Evolutionary conservation across 30 jellyfish, hydroid and myxozoan species (phyloP), one percentile per base, ranked within the genome.

Genomic region (Nemopilema nomurai): DNA sequence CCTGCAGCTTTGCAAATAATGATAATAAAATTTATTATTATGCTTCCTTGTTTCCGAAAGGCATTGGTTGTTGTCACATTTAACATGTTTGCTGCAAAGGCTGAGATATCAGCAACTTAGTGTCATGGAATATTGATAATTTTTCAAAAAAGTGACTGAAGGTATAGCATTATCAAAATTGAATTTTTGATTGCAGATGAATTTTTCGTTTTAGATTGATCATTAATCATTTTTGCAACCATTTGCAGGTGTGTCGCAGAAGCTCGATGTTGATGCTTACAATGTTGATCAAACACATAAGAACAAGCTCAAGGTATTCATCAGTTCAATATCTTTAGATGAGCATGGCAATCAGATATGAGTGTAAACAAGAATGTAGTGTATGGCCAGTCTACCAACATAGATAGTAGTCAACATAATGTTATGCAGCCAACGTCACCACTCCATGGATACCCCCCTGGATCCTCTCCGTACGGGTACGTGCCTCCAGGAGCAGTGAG

Each of bases 341-440:
- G 62, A 83, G 91, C 91, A 83, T 83, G 91, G 91, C 91, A 62
- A 70, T 62, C 80, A 23, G 71, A 62, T 9, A 83, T 83, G 91
- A 83, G 74, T 71, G 80, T 66, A 83, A 83, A 83, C 82, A 76
- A 83, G 91, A 83, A 72, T 70, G 49, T 83, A 71, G 76, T 69
- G 82, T 83, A 69, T 83, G 91, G 91, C 72, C 82, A 83, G 22
- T 85, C 85, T 41, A 69, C 91, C 23, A 71, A 70, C 28, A 65
- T 50, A 62, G 30, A 73, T 29, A 83, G 24, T 62, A 63, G 72
- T 28, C 91, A 71, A 65, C 91, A 83, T 69, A 71, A 83, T 83
- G 91, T 83, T 83, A 83, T 83, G 91, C 91, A 83, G 85, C 91
- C 91, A 70, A 83, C 91, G 19, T 83, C 91, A 20, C 86, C 91